phyloP scores from a whole-genome alignment of 2,797 vertebrate genomes.

The Halcyon badia region DNA sequence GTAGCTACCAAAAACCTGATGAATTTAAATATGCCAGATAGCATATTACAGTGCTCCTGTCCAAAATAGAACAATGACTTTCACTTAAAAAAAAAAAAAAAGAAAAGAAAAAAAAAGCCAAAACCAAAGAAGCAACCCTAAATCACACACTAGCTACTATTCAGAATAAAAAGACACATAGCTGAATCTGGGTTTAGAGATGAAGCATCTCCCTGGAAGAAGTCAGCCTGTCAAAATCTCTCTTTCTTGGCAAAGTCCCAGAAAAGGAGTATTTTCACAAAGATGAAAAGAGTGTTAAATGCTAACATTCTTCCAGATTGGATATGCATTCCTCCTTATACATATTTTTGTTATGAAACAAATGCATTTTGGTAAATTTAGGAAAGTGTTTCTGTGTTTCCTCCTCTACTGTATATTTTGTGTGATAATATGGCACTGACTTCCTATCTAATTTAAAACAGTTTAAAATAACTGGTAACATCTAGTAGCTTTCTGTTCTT shows the following conservation, averaged over 20 bases:
- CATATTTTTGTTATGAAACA: slow-evolving; percentile 67
- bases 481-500: slow-evolving; percentile 17
- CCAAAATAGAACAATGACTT: neutral
- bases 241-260: slow-evolving; percentile 31
- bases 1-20: neutral
- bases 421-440: slow-evolving; percentile 41
- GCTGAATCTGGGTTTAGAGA: slow-evolving; percentile 5
- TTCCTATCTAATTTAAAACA: slow-evolving; percentile 51
- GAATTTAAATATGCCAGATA: neutral
- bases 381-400: slow-evolving; percentile 32
- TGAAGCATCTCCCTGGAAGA: slow-evolving; percentile 29
- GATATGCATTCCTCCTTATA: slow-evolving; percentile 27
- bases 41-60: neutral
- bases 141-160: neutral
- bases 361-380: slow-evolving; percentile 57
- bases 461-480: slow-evolving; percentile 39
- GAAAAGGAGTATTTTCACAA: slow-evolving; percentile 48
- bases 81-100: neutral
- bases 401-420: slow-evolving; percentile 29
- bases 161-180: neutral
- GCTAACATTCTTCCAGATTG: slow-evolving; percentile 57
- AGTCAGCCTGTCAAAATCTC: slow-evolving; percentile 50
- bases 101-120: neutral
- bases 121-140: neutral
- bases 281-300: slow-evolving; percentile 66